Percentiles rank a stretch among this genome's conserved stretches.
phyloP scores from a whole-genome alignment of 2,113 vertebrate genomes.

The Brachyistius frenatus region DNA sequence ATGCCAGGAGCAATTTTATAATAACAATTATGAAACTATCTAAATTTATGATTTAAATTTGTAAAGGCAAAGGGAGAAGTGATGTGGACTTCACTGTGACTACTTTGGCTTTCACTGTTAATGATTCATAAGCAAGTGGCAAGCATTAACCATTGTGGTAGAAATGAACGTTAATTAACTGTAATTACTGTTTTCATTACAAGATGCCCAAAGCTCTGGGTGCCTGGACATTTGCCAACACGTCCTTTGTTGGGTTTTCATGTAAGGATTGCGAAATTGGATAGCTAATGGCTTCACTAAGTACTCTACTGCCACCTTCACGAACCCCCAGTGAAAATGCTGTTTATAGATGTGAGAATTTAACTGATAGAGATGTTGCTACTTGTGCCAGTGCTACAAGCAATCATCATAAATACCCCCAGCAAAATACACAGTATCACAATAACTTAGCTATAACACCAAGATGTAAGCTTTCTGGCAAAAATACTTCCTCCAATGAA shows the following conservation, averaged over 20 bases:
- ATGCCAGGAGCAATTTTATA: too few species aligned
- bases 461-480: too few species aligned
- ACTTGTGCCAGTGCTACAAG: too few species aligned
- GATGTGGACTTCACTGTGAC: not conserved
- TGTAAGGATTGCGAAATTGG: not conserved
- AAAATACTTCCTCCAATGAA: too few species aligned
- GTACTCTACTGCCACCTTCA: not conserved
- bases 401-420: too few species aligned
- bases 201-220: not conserved
- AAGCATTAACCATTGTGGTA: not conserved
- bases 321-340: not conserved
- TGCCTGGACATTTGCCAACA: not conserved
- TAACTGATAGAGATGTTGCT: too few species aligned
- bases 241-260: not conserved
- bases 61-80: too few species aligned
- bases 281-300: not conserved
- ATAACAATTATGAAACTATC: too few species aligned
- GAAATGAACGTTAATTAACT: not conserved
- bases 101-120: not conserved
- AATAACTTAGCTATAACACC: too few species aligned
- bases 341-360: not conserved
- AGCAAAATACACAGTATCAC: too few species aligned
- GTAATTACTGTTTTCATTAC: not conserved
- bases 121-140: not conserved
- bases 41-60: too few species aligned